Percentiles rank a stretch among this genome's conserved stretches.
Conservation (phyloP, 2,113 vertebrate genomes). For the Probosciger aterrimus region DNA sequence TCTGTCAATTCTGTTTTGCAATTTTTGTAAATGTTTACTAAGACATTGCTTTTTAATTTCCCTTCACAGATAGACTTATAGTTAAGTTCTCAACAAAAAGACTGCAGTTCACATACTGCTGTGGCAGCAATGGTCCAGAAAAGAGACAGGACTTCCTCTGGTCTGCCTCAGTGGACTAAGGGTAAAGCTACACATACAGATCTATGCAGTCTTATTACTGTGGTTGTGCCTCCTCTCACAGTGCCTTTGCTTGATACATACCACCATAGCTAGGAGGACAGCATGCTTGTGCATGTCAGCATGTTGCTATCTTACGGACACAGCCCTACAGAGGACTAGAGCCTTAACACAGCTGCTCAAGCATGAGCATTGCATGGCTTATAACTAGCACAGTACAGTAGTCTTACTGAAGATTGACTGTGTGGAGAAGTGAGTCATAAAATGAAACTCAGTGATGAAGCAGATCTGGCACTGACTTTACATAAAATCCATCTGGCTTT, state of each 20-base stretch:
- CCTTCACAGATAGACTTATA: neutral
- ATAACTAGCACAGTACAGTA: neutral
- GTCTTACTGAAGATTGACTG: neutral
- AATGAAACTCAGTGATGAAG: neutral
- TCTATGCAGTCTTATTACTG: neutral
- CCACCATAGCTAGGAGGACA: neutral
- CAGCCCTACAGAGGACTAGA: neutral
- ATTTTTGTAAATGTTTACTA: neutral
- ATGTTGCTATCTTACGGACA: neutral
- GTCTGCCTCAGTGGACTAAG: neutral
- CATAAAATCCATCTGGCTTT: neutral
- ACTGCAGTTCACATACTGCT: neutral
- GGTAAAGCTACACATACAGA: neutral
- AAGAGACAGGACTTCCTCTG: neutral
- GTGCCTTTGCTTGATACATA: neutral
- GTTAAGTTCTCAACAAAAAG: neutral
- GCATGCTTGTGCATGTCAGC: neutral
- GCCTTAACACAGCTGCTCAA: neutral
- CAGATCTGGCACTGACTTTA: neutral
- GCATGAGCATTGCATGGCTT: neutral
- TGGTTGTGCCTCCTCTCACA: neutral
- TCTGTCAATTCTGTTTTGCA: neutral
- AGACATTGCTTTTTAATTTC: neutral
- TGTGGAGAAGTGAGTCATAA: neutral
- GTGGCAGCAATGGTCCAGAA: neutral